Percentiles rank a stretch among this genome's conserved stretches.
phyloP scores from a whole-genome alignment of 2,797 vertebrate genomes.

The Myoxocephalus aenaeus region DNA sequence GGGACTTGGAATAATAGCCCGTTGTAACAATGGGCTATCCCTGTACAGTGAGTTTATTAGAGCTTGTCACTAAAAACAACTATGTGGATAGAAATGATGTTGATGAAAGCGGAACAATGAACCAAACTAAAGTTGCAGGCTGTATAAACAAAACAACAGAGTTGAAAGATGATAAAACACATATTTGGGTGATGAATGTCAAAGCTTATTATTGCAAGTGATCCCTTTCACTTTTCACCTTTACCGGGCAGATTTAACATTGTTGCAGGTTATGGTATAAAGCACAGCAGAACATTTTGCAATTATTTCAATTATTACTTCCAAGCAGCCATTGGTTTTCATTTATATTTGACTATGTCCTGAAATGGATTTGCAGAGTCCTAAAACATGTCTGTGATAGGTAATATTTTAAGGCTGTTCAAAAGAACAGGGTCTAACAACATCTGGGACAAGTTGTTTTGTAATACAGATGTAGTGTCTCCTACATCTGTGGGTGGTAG shows the following conservation, averaged over 20 bases:
- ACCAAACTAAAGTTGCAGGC: neutral
- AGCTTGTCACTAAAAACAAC: neutral
- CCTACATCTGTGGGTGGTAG: too few relatives aligned
- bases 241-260: neutral
- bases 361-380: neutral
- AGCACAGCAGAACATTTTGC: neutral
- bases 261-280: neutral
- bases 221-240: neutral
- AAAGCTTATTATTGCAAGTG: neutral
- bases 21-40: neutral
- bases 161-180: neutral
- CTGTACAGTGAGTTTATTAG: neutral
- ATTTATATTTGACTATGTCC: neutral
- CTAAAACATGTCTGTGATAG: neutral
- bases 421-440: neutral
- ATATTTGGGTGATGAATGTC: neutral
- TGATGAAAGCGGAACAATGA: neutral
- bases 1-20: neutral
- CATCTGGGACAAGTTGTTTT: conserved; percentile 10
- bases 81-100: neutral
- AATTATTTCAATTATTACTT: neutral
- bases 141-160: neutral
- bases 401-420: neutral
- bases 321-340: neutral
- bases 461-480: neutral